These are phyloP conservation scores for Ageneiosus marmoratus DNA, from an alignment of 2,113 vertebrate genomes.

Conservation along the genomic window DNA sequence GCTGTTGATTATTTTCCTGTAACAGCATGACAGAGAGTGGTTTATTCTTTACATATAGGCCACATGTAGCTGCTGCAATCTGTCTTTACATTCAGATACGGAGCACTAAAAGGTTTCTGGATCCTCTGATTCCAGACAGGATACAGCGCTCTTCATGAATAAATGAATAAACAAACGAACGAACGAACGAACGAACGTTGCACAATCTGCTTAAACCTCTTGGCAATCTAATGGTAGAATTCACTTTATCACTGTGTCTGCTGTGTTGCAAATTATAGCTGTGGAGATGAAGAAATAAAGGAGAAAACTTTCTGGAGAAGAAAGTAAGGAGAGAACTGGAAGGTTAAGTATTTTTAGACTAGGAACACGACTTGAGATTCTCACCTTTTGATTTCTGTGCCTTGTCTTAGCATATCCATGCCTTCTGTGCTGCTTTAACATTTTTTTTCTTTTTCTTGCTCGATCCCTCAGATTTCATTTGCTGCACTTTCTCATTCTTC, in stretches of 20 bases:
- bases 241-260: neutral
- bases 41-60: neutral
- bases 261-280: neutral
- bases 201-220: neutral
- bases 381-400: neutral
- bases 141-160: no score
- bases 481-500: constrained; percentile 41
- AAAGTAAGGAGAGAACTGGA: neutral
- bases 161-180: no score
- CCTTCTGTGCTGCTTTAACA: neutral
- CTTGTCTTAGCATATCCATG: neutral
- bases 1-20: neutral
- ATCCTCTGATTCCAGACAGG: neutral
- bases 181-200: neutral
- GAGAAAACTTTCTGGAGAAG: neutral
- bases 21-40: neutral
- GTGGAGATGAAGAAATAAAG: neutral
- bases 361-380: neutral
- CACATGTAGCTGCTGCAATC: neutral
- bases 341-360: neutral
- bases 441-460: constrained; percentile 26
- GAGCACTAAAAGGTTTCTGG: neutral
- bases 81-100: neutral
- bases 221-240: neutral
- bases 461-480: constrained; percentile 26